phyloP scores from a whole-genome alignment of 2,113 vertebrate species.

The Grammomys surdaster region DNA sequence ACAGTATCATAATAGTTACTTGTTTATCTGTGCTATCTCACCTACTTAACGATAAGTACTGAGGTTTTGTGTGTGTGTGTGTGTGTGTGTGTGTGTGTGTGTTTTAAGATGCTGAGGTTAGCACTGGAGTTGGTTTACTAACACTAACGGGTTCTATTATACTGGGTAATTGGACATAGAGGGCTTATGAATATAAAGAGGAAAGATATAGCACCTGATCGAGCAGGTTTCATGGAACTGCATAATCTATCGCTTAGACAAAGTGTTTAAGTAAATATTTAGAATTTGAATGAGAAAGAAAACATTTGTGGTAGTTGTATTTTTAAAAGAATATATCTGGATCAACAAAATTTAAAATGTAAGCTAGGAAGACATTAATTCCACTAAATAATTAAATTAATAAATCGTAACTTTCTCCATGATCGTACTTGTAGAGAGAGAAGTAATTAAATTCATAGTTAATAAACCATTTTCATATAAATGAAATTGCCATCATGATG shows the following conservation, averaged over 20 bases:
- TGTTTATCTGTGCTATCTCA: background rate
- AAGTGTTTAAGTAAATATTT: background rate
- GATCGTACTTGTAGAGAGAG: background rate
- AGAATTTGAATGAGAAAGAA: background rate
- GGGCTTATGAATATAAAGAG: background rate
- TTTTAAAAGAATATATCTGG: background rate
- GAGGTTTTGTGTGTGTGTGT: background rate
- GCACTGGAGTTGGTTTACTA: background rate
- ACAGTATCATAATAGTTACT: background rate
- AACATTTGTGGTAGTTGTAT: background rate
- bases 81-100: background rate
- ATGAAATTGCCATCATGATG: background rate
- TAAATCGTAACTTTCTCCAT: background rate
- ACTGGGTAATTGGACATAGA: background rate
- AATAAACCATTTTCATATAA: background rate
- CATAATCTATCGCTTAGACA: background rate
- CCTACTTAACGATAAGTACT: background rate
- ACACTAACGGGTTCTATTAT: background rate
- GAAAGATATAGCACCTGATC: background rate
- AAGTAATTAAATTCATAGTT: slow-evolving; percentile 36
- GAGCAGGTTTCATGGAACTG: background rate
- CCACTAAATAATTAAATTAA: slow-evolving; percentile 13
- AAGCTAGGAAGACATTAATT: background rate
- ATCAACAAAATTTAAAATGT: slow-evolving; percentile 46
- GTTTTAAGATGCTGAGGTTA: background rate